A percentile compares a stretch with the other conserved stretches of the same genome.
Conservation (phyloP, 2,888 invertebrate species). For the Harpalus rubripes region DNA sequence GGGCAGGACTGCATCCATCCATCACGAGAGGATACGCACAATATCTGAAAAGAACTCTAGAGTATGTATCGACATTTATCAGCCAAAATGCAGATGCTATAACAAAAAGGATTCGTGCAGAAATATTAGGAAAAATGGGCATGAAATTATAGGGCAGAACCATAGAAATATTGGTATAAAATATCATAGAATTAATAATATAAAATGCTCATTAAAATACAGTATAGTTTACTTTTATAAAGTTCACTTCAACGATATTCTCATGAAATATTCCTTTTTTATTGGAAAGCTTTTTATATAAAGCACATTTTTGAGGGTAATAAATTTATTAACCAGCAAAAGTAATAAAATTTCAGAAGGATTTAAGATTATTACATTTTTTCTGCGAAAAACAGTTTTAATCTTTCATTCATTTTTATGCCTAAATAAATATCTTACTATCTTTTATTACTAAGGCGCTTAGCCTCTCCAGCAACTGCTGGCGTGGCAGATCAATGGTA, state of each 20-base stretch:
- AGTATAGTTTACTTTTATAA: conserved; percentile 56
- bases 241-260: conserved; percentile 49
- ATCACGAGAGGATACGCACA: conserved; percentile 47
- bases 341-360: too few species aligned
- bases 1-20: conserved; percentile 59
- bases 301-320: too few species aligned
- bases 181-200: conserved; percentile 69
- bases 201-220: conserved; percentile 64
- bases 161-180: conserved; percentile 70
- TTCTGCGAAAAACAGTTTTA: too few species aligned
- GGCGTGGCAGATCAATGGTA: too few species aligned
- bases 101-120: conserved; percentile 76
- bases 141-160: conserved; percentile 72
- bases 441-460: too few species aligned
- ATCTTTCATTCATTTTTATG: too few species aligned
- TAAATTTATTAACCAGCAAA: too few species aligned
- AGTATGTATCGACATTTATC: conserved; percentile 74
- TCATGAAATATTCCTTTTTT: background rate
- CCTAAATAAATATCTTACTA: too few species aligned
- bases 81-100: conserved; percentile 77
- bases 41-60: conserved; percentile 55
- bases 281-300: background rate
- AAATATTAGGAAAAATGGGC: conserved; percentile 74
- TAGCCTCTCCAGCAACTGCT: too few species aligned
- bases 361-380: too few species aligned